Evolutionary conservation across 2,797 vertebrate species (phyloP), one percentile per base, ranked within the genome.

Genomic region (Lateolabrax maculatus): DNA sequence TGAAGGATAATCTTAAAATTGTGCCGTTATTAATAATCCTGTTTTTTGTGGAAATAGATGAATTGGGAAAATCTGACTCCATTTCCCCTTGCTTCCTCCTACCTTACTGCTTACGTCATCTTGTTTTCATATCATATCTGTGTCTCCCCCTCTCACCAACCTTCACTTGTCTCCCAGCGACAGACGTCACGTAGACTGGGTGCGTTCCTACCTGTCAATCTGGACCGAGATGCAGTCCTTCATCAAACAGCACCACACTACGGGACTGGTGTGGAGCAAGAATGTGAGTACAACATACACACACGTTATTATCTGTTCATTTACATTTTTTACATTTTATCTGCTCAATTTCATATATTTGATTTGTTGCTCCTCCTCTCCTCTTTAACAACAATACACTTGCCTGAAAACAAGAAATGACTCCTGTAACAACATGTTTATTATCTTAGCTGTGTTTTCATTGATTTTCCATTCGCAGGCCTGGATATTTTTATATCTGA

Each of bases 181-280:
- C 84, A 86, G 93, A 57, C 96, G 95, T 31, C 98, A 99, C 8
- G 96, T 98, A 72, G 98, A 99, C 77, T 99, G 98, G 98, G 98
- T 98, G 73, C 97, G 94, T 71, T 97, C 98, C 0, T 99, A 98
- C 77, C 92, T 99, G 89, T 96, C 94, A 41, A 97, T 99, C 92
- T 99, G 98, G 98, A 97, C 94, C 15, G 97, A 98, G 62, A 94
- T 99, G 89, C 98, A 99, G 91, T 90, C 92, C 21, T 99, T 97
- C 80, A 99, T 99, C 92, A 98, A 97, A 90, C 96, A 98, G 60
- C 94, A 99, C 87, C 96, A 99, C 86, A 96, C 95, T 56, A 97
- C 97, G 12, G 98, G 98, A 72, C 96, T 99, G 72, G 92, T 93
- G 65, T 99, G 98, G 98, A 97, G 95, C 92, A 97, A 96, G 90